Evolutionary conservation across 2,113 vertebrate species (phyloP).

Genomic region (Cettia cetti): DNA sequence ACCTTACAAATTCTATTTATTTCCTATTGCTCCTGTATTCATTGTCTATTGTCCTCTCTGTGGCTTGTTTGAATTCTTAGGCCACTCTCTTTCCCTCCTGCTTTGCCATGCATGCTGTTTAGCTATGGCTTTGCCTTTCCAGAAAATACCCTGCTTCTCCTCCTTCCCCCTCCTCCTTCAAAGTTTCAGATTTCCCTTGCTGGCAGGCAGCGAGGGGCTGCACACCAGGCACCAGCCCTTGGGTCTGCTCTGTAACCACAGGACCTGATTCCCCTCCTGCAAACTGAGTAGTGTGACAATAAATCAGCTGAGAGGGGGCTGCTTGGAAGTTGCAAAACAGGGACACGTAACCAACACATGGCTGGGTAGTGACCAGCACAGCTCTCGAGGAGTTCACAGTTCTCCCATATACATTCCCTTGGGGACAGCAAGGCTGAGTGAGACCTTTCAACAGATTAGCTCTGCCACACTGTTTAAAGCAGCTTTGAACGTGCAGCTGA

Average conservation of each 20-base stretch:
- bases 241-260: not conserved
- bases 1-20: not conserved
- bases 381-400: not conserved
- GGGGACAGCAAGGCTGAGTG: not conserved
- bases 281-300: conserved; percentile 3
- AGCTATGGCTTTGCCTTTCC: conserved; percentile 17
- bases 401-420: not conserved
- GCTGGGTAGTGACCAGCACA: not conserved
- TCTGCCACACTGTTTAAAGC: not conserved
- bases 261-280: conserved; percentile 29
- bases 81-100: not conserved
- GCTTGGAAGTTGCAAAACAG: not conserved
- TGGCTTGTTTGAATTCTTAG: not conserved
- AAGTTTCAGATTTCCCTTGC: conserved; percentile 50
- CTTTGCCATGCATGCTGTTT: conserved; percentile 23
- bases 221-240: not conserved
- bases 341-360: not conserved
- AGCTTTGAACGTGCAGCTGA: not conserved
- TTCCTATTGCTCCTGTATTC: not conserved
- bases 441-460: conserved; percentile 28
- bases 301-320: conserved; percentile 39
- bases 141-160: conserved; percentile 36
- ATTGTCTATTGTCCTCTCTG: not conserved
- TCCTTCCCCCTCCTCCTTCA: conserved; percentile 45
- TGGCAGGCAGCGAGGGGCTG: conserved; percentile 32